Percentiles rank a stretch among this genome's conserved stretches.
These are phyloP conservation scores for Xenentodon cancila DNA, from an alignment of 2,797 vertebrate species.

Conservation along the genomic window DNA sequence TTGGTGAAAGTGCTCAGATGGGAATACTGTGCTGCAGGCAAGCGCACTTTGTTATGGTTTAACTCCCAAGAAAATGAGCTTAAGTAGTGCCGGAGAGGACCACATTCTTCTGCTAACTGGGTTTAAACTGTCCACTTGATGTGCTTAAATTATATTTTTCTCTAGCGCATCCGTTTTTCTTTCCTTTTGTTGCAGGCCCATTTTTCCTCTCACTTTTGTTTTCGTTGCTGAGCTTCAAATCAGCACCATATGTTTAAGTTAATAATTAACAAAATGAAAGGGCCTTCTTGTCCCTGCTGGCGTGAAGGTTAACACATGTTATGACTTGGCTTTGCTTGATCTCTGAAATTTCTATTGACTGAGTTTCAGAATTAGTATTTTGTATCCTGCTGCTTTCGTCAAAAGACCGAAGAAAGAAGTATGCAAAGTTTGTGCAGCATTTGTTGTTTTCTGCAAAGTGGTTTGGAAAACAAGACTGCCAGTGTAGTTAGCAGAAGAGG, in stretches of 20 bases:
- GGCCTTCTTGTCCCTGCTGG: constrained; percentile 7
- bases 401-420: constrained; percentile 29
- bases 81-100: constrained; percentile 3
- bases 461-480: background rate
- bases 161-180: background rate
- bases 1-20: constrained; percentile 8
- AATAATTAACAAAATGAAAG: constrained; percentile 25
- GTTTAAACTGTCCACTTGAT: constrained; percentile 4
- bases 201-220: constrained; percentile 52
- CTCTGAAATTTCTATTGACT: constrained; percentile 62
- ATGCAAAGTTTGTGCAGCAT: constrained; percentile 24
- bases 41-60: constrained; percentile 1
- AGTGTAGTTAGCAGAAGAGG: constrained; percentile 2
- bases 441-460: constrained; percentile 37
- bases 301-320: constrained; percentile 53
- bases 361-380: constrained; percentile 69
- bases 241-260: constrained; percentile 30
- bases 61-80: constrained; percentile 25
- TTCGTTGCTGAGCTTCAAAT: constrained; percentile 49
- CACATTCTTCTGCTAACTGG: background rate
- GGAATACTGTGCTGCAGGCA: background rate
- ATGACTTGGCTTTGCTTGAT: constrained; percentile 66
- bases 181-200: constrained; percentile 63
- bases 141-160: constrained; percentile 33
- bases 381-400: constrained; percentile 57